phyloP scores from a whole-genome alignment of 1,140 invertebrate species.

The Portunus trituberculatus region DNA sequence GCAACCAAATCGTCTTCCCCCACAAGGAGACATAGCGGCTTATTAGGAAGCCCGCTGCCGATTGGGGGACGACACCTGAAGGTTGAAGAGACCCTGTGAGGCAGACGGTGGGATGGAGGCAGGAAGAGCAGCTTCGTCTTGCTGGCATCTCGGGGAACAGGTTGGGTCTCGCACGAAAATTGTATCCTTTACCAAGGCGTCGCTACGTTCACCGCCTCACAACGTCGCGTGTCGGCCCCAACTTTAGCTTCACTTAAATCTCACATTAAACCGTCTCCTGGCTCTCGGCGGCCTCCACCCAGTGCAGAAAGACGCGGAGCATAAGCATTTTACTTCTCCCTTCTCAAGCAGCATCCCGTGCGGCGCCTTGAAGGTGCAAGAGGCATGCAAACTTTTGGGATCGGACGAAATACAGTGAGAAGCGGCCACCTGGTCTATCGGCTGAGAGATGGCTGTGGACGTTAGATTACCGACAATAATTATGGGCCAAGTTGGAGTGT shows the following conservation, averaged over 20 bases:
- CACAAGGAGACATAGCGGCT: neutral
- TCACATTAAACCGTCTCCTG: neutral
- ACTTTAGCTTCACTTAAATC: neutral
- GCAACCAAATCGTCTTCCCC: neutral
- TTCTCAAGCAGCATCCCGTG: neutral
- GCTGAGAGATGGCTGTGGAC: conserved; percentile 75
- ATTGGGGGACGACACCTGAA: neutral
- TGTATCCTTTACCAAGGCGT: conserved; percentile 58
- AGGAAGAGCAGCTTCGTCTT: conserved; percentile 8
- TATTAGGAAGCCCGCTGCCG: neutral
- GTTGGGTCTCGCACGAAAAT: conserved; percentile 75
- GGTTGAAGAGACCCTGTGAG: neutral
- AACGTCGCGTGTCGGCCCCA: neutral
- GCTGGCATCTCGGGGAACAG: conserved; percentile 69
- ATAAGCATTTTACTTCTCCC: neutral
- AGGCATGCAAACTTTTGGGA: conserved; percentile 27
- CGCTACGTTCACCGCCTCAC: conserved; percentile 8
- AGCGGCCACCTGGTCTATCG: conserved; percentile 71
- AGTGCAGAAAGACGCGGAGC: neutral
- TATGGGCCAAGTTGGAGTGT: conserved; percentile 76
- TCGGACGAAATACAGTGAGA: conserved; percentile 64
- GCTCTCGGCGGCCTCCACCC: neutral
- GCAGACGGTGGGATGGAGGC: neutral
- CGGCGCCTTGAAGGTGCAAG: neutral
- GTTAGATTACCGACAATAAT: conserved; percentile 76